Percentiles rank a stretch among this genome's conserved stretches.
Evolutionary conservation across 2,888 invertebrate genomes (phyloP).

Genomic region (Eledona agricola): DNA sequence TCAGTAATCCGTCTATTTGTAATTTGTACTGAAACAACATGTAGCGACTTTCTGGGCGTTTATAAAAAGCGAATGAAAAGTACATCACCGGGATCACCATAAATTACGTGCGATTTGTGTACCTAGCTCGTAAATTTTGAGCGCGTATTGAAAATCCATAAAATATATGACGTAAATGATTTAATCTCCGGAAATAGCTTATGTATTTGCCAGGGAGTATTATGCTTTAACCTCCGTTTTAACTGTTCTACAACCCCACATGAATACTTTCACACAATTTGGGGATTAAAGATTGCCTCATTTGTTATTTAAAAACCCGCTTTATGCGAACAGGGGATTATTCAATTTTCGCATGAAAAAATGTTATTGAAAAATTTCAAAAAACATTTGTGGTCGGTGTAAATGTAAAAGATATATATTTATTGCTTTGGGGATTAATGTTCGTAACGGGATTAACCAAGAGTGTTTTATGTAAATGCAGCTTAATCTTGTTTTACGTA

Average conservation of each 20-base stretch:
- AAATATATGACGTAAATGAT: conserved; percentile 51
- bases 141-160: conserved; percentile 49
- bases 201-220: conserved; percentile 25
- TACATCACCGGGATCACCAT: conserved; percentile 42
- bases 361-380: no score
- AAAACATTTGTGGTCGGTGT: no score
- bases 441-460: no score
- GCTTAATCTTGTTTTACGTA: no score
- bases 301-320: conserved; percentile 11
- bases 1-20: conserved; percentile 25
- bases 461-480: no score
- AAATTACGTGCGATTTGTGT: conserved; percentile 46
- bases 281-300: conserved; percentile 11
- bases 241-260: conserved; percentile 9
- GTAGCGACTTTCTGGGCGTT: conserved; percentile 22
- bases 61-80: conserved; percentile 41
- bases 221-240: conserved; percentile 31
- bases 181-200: conserved; percentile 46
- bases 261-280: conserved; percentile 18
- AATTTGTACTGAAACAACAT: conserved; percentile 14
- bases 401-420: no score
- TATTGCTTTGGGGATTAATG: no score
- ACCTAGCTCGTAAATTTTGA: conserved; percentile 40
- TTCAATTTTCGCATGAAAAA: conserved; percentile 1
- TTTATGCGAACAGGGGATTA: conserved; percentile 11